Base-by-base conservation (phyloP, 2,113 vertebrate genomes). In the Apteryx owenii region DNA sequence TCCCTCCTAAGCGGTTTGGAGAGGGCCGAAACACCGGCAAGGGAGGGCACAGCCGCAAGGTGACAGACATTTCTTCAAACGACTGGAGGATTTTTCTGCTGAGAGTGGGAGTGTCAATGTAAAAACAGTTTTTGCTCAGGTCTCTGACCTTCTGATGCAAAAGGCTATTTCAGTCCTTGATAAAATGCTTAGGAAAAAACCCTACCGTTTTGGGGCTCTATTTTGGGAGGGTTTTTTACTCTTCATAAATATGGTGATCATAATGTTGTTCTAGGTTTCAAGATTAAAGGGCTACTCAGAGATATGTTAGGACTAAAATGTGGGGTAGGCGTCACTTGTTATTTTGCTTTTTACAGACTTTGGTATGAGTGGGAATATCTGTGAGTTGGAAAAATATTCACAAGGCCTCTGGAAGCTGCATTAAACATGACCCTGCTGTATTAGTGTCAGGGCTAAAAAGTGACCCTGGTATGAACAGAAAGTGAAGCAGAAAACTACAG, bases 41-140 rank as follows among this genome's bases (percentile, higher is more conserved):
- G 85, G 69, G 48, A 90, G 88, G 68, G 86, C 88, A 79, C 38
- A 85, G 51, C 73, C 82, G 29, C 48, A 82, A 75, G 64, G 80
- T 81, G 58, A 61, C 36, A 72, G 90, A 89, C 40, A n/a, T n/a
- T 69, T 92, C 46, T 86, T 69, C 56, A 76, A 90, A 65, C 36
- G 56, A 56, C 62, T 69, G 70, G 82, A 58, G 65, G 42, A 79
- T 71, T 95, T 94, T 89, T 88, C 92, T 97, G 65, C 69, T 76
- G 65, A 61, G 80, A 48, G 28, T 96, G 44, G 33, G 88, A 85
- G 36, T 70, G 60, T 94, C 76, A 72, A 7, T 50, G 77, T 85
- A 12, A 2, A 89, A 79, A 33, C 28, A 85, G 54, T 53, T 84
- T 93, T 65, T 93, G 46, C 72, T 93, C 0, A 0, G 40, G 23